A percentile compares a stretch with the other conserved stretches of the same genome.
Evolutionary conservation across 2,797 vertebrate species (phyloP).

Genomic region (Phoebastria nigripes): DNA sequence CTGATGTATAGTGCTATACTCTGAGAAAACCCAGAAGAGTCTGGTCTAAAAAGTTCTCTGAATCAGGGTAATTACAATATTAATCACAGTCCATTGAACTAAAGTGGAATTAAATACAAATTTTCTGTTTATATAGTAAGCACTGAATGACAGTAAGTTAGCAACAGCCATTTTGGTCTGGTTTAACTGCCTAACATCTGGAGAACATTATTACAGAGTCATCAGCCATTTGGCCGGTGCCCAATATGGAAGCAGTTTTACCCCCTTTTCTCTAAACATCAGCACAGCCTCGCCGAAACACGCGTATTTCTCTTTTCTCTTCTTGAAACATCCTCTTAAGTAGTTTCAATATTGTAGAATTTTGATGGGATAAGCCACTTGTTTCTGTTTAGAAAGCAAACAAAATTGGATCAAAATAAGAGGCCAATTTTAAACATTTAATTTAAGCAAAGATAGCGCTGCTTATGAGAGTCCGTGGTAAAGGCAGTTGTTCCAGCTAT

Average conservation of each 20-base stretch:
- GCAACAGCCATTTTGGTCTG: conserved; percentile 35
- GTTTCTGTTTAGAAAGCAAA: conserved; percentile 66
- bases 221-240: background rate
- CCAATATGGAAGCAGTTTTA: background rate
- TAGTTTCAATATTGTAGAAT: background rate
- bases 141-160: conserved; percentile 20
- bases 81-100: conserved; percentile 51
- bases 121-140: conserved; percentile 38
- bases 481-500: conserved; percentile 65
- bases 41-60: conserved; percentile 41
- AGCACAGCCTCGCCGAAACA: background rate
- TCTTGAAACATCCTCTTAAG: background rate
- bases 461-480: conserved; percentile 31
- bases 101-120: conserved; percentile 53
- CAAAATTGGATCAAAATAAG: conserved; percentile 59
- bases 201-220: conserved; percentile 31
- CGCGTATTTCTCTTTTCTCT: background rate
- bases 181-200: conserved; percentile 61
- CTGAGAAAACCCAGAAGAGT: conserved; percentile 10
- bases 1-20: background rate
- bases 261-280: background rate
- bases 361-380: conserved; percentile 26
- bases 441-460: conserved; percentile 56
- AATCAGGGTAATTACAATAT: conserved; percentile 50
- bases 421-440: conserved; percentile 52